Conservation (phyloP, 37 sponge, comb jelly and placozoan genomes). For the Lycopodina hypogea region DNA sequence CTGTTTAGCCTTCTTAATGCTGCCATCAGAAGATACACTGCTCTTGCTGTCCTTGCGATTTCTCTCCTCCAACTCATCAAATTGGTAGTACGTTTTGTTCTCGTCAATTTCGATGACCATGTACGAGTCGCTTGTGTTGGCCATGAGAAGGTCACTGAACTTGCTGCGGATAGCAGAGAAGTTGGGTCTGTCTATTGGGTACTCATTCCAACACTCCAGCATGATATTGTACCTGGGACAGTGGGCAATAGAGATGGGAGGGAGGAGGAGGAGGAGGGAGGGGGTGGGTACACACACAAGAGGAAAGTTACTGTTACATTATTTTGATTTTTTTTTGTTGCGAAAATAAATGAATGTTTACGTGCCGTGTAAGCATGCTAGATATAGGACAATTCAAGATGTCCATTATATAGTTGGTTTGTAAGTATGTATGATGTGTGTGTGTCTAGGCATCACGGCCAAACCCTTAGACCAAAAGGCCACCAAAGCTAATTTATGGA, state of each 20-base stretch:
- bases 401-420: no score
- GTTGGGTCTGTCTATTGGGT: slow-evolving; percentile 30
- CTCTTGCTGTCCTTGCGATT: not conserved
- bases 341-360: no score
- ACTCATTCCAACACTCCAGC: slow-evolving; percentile 59
- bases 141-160: slow-evolving; percentile 30
- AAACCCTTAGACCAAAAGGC: no score
- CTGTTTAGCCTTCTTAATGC: slow-evolving; percentile 9
- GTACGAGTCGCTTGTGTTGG: slow-evolving; percentile 15
- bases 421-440: no score
- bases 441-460: no score
- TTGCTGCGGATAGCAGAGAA: slow-evolving; percentile 35
- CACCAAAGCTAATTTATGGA: no score
- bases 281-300: not conserved
- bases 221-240: slow-evolving; percentile 51
- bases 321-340: no score
- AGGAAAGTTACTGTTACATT: no score
- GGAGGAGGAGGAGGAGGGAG: not conserved
- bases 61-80: slow-evolving; percentile 20
- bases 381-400: no score
- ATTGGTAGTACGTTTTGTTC: slow-evolving; percentile 26
- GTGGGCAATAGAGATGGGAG: not conserved
- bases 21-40: not conserved
- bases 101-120: slow-evolving; percentile 46
- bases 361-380: no score